Conservation (phyloP, 2,113 vertebrate species). For the Rhynchomys soricoides region DNA sequence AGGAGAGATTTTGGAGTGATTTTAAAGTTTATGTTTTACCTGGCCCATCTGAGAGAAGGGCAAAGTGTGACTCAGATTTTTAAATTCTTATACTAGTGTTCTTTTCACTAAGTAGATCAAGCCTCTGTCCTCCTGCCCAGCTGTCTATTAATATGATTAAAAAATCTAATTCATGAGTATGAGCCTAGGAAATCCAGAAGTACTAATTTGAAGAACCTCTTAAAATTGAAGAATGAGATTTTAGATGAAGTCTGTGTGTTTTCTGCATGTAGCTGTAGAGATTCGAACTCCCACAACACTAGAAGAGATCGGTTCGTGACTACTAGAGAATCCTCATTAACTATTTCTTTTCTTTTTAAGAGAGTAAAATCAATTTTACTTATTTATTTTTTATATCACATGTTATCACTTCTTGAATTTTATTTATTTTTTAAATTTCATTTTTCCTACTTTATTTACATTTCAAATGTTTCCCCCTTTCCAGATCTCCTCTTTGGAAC, state of each 20-base stretch:
- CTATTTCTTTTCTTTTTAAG: too few species aligned
- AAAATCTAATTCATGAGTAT: constrained; percentile 22
- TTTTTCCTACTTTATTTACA: too few species aligned
- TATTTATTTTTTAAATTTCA: too few species aligned
- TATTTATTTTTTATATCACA: too few species aligned
- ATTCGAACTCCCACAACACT: not conserved
- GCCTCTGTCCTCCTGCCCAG: not conserved
- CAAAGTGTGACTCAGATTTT: not conserved
- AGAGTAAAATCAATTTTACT: too few species aligned
- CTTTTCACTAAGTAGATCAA: not conserved
- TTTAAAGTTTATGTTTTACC: constrained; percentile 29
- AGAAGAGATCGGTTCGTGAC: not conserved
- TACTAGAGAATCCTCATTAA: not conserved
- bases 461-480: too few species aligned
- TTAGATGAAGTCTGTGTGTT: not conserved
- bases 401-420: too few species aligned
- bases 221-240: not conserved
- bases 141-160: constrained; percentile 40
- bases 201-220: not conserved
- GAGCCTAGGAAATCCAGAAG: constrained; percentile 21
- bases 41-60: not conserved
- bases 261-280: not conserved
- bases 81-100: not conserved
- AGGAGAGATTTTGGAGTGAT: not conserved
- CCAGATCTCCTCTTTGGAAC: too few species aligned